Percentiles rank a stretch among this genome's conserved stretches.
Evolutionary conservation across 2,888 invertebrate genomes (phyloP).

Genomic region (Trisateles emortualis): DNA sequence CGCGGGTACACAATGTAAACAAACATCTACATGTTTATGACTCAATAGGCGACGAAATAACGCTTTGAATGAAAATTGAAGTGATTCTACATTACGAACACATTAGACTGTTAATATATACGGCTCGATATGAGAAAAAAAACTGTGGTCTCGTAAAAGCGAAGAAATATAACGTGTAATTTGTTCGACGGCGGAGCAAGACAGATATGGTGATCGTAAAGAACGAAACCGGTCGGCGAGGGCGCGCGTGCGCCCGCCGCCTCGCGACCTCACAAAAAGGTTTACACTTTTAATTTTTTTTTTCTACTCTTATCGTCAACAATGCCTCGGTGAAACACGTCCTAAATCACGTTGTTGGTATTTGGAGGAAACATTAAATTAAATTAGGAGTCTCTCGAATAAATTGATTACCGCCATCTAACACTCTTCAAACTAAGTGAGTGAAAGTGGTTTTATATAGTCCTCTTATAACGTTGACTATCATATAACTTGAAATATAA

Average conservation of each 20-base stretch:
- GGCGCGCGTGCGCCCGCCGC: slow-evolving; percentile 82
- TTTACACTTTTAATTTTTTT: slow-evolving; percentile 81
- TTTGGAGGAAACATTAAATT: slow-evolving; percentile 72
- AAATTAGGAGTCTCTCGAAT: slow-evolving; percentile 62
- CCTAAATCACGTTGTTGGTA: slow-evolving; percentile 78
- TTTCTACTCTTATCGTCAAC: slow-evolving; percentile 78
- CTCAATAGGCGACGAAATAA: slow-evolving; percentile 64
- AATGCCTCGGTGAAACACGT: slow-evolving; percentile 74
- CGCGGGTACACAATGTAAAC: slow-evolving; percentile 62
- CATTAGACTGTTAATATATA: slow-evolving; percentile 76
- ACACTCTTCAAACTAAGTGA: slow-evolving; percentile 37
- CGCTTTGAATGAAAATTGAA: slow-evolving; percentile 67
- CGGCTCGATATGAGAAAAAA: slow-evolving; percentile 71
- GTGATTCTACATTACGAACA: slow-evolving; percentile 68
- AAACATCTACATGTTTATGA: slow-evolving; percentile 61
- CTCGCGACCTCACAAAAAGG: slow-evolving; percentile 85
- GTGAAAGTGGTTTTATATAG: slow-evolving; percentile 49
- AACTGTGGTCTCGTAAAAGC: slow-evolving; percentile 81
- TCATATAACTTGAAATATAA: slow-evolving; percentile 36
- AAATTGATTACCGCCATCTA: slow-evolving; percentile 45
- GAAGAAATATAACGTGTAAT: slow-evolving; percentile 86
- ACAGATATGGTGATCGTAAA: slow-evolving; percentile 86
- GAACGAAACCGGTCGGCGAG: slow-evolving; percentile 79
- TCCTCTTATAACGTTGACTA: slow-evolving; percentile 12
- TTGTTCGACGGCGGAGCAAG: slow-evolving; percentile 83